Base-by-base conservation (phyloP, 2,888 invertebrate genomes). In the Drosophila colorata region DNA sequence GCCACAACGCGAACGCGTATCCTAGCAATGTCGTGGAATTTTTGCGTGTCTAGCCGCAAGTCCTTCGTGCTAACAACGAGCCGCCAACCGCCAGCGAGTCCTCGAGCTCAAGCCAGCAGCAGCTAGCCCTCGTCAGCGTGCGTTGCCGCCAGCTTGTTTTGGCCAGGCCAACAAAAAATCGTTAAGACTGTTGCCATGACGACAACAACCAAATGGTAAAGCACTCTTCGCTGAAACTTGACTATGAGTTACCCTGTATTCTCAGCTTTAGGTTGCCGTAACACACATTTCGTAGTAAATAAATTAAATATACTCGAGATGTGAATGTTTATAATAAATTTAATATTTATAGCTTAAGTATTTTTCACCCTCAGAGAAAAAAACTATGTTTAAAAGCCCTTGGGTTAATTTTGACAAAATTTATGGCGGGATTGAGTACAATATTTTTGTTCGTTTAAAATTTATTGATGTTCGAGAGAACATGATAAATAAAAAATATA, bases 21-120 rank as follows among this genome's bases (percentile, higher is more conserved):
- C 90, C 91, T 90, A 90, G 90, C 91, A 90, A 90, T 90, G 78
- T 77, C 63, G 68, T 69, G 84, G 73, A 72, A 69, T 73, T 85
- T 80, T 33, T 33, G 76, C 80, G 83, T 83, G 82, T 43, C 61
- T 44, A 63, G 61, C 57, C 43, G 14, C 63, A 35, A 57, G 69
- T 53, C 68, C 57, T 66, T 74, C 68, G 69, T 67, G 75, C 68
- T 77, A 77, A 16, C 75, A 68, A 64, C 77, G 68, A 73, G 65
- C 55, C 33, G 31, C 28, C 28, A 9, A 8, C 8, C 11, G 33
- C 33, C 6, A 49, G 18, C 53, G 14, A 18, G 40, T 16, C 16
- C 38, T 38, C 40, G 33, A 13, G 33, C 33, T 47, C 40, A 16
- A 23, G 41, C 16, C 35, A 20, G 33, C 11, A 3, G 20, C 11